phyloP scores from a whole-genome alignment of 1,140 invertebrate species.

The roundworm (Caenorhabditis elegans) region WBcel235 BX284606.5:4710001-4710500 shows the following conservation, averaged over 20 bases:
- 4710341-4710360: constrained; percentile 22
- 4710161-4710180: no score
- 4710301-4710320: constrained; percentile 22
- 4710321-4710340: constrained; percentile 33
- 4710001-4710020: no score
- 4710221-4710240: no score
- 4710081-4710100: background rate
- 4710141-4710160: constrained; percentile 12
- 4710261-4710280: background rate
- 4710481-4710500: constrained; percentile 53
- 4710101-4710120: no score
- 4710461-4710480: constrained; percentile 60
- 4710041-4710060: background rate
- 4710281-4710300: background rate
- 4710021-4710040: no score
- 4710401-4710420: background rate
- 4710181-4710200: no score
- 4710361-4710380: background rate
- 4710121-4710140: no score
- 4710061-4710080: constrained; percentile 1
- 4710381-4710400: background rate
- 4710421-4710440: background rate
- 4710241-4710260: background rate
- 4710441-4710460: constrained; percentile 50
- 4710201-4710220: background rate